Conservation (phyloP, 2,797 vertebrate species). For the Toxotes lorentzi region DNA sequence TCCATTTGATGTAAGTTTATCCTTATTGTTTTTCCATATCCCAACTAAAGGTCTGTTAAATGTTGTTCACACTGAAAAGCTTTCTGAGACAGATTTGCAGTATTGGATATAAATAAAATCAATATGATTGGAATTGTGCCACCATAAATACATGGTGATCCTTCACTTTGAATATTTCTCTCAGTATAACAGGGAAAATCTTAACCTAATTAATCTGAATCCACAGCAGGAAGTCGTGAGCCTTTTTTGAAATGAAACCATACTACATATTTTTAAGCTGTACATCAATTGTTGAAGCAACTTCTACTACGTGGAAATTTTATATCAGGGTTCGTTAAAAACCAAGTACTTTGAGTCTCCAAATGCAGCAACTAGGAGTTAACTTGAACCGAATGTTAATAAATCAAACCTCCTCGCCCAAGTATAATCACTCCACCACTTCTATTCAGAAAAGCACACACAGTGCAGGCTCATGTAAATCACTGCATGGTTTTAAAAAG, state of each 20-base stretch:
- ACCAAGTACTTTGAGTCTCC: not conserved
- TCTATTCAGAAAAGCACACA: constrained; percentile 15
- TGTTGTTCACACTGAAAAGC: not conserved
- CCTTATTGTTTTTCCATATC: not conserved
- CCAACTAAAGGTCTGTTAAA: not conserved
- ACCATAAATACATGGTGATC: not conserved
- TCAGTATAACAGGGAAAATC: not conserved
- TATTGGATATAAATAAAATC: not conserved
- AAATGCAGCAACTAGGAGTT: not conserved
- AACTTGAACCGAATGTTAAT: not conserved
- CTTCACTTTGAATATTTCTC: not conserved
- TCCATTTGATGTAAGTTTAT: not conserved
- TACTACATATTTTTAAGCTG: not conserved
- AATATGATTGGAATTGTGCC: not conserved
- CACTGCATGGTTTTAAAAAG: constrained; percentile 65
- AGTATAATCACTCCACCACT: not conserved
- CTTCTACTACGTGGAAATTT: not conserved
- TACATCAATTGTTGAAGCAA: not conserved
- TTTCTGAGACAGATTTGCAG: not conserved
- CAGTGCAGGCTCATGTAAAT: constrained; percentile 34
- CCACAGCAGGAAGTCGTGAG: not conserved
- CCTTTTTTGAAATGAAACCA: not conserved
- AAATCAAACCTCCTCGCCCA: not conserved
- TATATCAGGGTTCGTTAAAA: not conserved
- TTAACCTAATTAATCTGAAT: not conserved